Evolutionary conservation across 2,888 invertebrate genomes (phyloP).

Genomic region (Melitaea athalia): DNA sequence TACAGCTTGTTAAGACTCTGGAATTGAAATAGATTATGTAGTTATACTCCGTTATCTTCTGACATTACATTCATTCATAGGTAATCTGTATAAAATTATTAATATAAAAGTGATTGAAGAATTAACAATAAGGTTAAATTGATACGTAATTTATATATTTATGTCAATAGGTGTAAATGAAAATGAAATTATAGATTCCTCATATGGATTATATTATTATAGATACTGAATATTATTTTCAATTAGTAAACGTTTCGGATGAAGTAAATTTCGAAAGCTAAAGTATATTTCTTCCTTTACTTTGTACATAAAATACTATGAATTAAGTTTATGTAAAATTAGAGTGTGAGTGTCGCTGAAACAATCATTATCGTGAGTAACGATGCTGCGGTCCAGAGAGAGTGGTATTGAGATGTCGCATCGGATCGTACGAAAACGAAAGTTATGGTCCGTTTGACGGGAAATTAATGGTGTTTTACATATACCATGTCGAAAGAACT

Average conservation of each 20-base stretch:
- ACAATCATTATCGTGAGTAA: constrained; percentile 31
- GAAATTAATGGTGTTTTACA: constrained; percentile 37
- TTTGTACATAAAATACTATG: not conserved
- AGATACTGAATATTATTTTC: too few species aligned
- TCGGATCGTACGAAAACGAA: constrained; percentile 60
- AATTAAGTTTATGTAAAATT: constrained; percentile 11
- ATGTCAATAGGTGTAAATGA: too few species aligned
- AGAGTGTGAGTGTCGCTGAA: constrained; percentile 20
- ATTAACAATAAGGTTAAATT: too few species aligned
- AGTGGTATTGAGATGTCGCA: constrained; percentile 50
- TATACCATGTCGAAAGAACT: not conserved
- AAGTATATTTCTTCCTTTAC: not conserved
- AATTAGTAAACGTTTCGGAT: not conserved
- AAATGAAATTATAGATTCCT: too few species aligned
- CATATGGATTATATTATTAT: too few species aligned
- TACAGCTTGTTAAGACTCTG: constrained; percentile 1
- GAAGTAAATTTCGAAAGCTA: not conserved
- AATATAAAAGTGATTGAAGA: not conserved
- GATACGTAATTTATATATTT: too few species aligned
- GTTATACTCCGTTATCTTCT: not conserved
- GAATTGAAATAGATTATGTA: not conserved
- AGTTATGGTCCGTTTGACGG: constrained; percentile 49
- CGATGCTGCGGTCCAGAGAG: constrained; percentile 47
- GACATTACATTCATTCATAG: too few species aligned
- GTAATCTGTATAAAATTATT: not conserved